A percentile compares a stretch with the other conserved stretches of the same genome.
Evolutionary conservation across 1,140 invertebrate genomes (phyloP).

Genomic region (Tribolium castaneum): DNA sequence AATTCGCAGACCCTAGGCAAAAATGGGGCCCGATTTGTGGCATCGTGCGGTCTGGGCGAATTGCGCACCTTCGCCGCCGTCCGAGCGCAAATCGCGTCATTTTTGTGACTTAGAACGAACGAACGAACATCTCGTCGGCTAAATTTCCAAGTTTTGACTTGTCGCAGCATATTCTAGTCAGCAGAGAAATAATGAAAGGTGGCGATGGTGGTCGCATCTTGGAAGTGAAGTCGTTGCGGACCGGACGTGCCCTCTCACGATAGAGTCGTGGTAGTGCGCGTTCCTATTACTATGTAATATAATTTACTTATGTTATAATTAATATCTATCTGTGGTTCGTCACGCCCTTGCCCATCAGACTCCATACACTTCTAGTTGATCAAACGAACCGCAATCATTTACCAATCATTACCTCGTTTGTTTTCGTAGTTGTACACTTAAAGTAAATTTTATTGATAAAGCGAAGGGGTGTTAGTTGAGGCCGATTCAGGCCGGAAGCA

Average conservation of each 20-base stretch:
- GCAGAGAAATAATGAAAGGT: neutral
- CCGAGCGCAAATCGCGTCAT: neutral
- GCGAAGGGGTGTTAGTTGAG: constrained; percentile 53
- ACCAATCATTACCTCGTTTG: constrained; percentile 22
- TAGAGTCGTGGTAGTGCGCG: constrained; percentile 48
- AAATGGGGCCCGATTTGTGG: neutral
- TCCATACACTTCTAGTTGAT: constrained; percentile 60
- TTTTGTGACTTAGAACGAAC: neutral
- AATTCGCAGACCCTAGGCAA: neutral
- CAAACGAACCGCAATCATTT: constrained; percentile 42
- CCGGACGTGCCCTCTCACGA: constrained; percentile 44
- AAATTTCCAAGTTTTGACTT: constrained; percentile 5
- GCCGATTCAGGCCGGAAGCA: constrained; percentile 7
- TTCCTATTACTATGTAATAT: constrained; percentile 59
- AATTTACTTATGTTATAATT: constrained; percentile 51
- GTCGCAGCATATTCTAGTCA: constrained; percentile 38
- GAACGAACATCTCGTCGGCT: neutral
- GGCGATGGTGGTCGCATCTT: constrained; percentile 3
- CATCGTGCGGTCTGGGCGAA: neutral
- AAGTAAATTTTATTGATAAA: constrained; percentile 16
- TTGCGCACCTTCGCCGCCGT: constrained; percentile 6
- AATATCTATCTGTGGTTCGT: constrained; percentile 57
- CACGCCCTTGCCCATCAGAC: constrained; percentile 59
- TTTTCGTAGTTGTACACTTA: constrained; percentile 26
- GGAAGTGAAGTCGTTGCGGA: constrained; percentile 34